Evolutionary conservation across 2,797 vertebrate genomes (phyloP).

Genomic region (Sebastes oblongus): DNA sequence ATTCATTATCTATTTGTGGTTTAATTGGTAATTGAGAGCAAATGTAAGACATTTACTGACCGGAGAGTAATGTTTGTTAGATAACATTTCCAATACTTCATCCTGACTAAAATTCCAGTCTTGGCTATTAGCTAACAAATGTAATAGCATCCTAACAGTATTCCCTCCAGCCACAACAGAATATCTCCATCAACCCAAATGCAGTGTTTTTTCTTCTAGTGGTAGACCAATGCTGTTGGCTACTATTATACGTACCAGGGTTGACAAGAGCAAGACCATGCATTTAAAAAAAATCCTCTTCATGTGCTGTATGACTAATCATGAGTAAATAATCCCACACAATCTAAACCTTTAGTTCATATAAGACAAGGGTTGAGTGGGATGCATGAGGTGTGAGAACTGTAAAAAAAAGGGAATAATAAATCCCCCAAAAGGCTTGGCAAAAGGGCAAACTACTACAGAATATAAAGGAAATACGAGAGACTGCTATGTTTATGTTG

Average conservation of each 20-base stretch:
- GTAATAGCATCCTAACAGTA: neutral
- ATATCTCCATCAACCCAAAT: neutral
- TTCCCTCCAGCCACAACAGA: neutral
- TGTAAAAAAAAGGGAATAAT: neutral
- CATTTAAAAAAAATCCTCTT: neutral
- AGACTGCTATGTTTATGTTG: conserved; percentile 15
- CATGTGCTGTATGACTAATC: neutral
- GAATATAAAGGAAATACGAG: conserved; percentile 17
- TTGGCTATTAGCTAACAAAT: neutral
- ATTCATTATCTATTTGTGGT: neutral
- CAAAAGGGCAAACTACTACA: neutral
- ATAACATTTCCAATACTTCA: neutral
- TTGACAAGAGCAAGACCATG: conserved; percentile 4
- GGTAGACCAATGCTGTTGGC: neutral
- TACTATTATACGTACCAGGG: neutral
- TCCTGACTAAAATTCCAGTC: neutral
- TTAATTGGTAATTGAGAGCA: neutral
- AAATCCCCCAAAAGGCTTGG: conserved; percentile 6
- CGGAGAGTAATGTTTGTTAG: neutral
- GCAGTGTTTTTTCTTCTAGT: neutral
- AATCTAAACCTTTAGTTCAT: neutral
- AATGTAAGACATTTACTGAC: neutral
- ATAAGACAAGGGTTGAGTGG: neutral
- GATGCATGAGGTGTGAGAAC: conserved; percentile 5
- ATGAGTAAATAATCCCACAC: neutral